Evolutionary conservation across 2,113 vertebrate species (phyloP), one percentile per base, ranked within the genome.

Genomic region (Siniperca knerii): DNA sequence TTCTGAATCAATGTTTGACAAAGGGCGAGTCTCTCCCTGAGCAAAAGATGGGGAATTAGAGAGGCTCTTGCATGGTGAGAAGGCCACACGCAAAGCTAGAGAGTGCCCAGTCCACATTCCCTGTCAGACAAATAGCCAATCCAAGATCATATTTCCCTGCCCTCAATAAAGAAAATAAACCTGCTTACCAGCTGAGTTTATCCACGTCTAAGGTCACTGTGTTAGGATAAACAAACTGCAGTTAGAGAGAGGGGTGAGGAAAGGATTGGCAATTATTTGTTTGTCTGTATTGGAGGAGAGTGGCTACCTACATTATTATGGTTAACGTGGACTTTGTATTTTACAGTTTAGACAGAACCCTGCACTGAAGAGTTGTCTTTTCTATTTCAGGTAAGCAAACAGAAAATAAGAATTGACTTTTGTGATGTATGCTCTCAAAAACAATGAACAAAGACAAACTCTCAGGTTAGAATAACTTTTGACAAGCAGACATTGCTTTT

Each of bases 1-100:
- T 94, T 94, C 92, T 92, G 87, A 93, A 93, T 94, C 92, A 91
- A 85, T 93, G 93, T 94, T 95, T 94, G 92, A 93, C 91, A 93
- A 91, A 91, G 84, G 92, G 86, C 81, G 60, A 91, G 83, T 80
- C 86, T 92, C 87, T 93, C 87, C 86, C 82, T 81, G 79, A 92
- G 91, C 84, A 81, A 80, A 84, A 90, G 77, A 86, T 13, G 76
- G 82, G 80, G 91, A 91, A 92, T 89, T 89, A 87, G 82, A 82
- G 66, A 87, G 78, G 82, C 79, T 91, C 80, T 75, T 25, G 80
- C 80, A 75, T 71, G 81, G 84, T 8, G 87, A 90, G 90, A 79
- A 75, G 92, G 89, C 92, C 93, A 93, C 92, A 92, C 84, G 69
- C 90, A 81, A 87, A 91, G 76, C 83, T 62, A 60, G 85, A 87